Conservation (phyloP, 2,888 invertebrate species). For the Oscheius onirici region DNA sequence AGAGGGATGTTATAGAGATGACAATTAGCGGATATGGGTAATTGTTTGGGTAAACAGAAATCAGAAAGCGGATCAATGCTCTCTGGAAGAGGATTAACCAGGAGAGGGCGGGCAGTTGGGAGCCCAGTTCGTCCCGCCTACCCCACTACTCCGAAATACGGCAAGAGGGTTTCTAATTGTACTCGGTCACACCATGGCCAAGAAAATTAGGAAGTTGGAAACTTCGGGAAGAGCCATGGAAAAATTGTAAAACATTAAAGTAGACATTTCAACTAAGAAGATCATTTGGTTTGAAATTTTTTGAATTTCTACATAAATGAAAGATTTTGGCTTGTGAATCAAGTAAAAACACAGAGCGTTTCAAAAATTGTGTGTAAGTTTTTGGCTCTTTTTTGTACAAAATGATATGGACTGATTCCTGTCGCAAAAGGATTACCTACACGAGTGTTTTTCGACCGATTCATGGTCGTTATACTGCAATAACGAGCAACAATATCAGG, state of each 20-base stretch:
- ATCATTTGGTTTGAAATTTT: too few species aligned
- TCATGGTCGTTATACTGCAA: too few species aligned
- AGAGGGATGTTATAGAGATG: background rate
- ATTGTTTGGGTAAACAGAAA: slow-evolving; percentile 32
- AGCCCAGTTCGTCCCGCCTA: slow-evolving; percentile 29
- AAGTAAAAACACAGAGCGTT: too few species aligned
- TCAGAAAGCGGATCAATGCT: slow-evolving; percentile 33
- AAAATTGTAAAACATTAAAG: too few species aligned
- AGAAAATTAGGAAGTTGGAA: background rate
- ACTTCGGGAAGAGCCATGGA: too few species aligned
- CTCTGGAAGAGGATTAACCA: slow-evolving; percentile 30
- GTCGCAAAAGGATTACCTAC: background rate
- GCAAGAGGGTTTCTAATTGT: slow-evolving; percentile 22
- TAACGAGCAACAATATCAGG: too few species aligned
- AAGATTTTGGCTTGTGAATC: too few species aligned
- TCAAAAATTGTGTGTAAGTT: too few species aligned
- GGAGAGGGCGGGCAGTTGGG: slow-evolving; percentile 19
- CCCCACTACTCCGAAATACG: slow-evolving; percentile 14
- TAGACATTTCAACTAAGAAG: too few species aligned
- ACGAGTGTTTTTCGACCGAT: background rate
- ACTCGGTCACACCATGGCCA: slow-evolving; percentile 20
- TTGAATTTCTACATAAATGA: too few species aligned
- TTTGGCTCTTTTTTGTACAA: background rate
- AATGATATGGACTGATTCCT: background rate
- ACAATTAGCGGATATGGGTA: slow-evolving; percentile 29